Evolutionary conservation across 1,140 invertebrate species (phyloP), one percentile per base, ranked within the genome.

Genomic region (Pygmarrhopalites habei): DNA sequence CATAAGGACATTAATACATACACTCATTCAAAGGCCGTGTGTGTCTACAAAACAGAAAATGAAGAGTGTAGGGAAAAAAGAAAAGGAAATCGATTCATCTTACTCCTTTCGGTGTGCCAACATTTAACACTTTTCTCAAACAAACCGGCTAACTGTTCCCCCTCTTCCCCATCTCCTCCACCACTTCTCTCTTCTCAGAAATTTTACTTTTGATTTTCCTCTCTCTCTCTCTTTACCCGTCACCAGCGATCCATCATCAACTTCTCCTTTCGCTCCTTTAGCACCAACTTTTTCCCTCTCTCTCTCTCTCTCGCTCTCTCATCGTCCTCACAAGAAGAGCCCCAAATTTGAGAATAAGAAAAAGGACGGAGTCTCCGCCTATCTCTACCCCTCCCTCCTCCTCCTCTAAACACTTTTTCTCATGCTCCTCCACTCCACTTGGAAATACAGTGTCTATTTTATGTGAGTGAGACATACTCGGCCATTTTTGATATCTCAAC

Each of bases 61-160:
- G 5, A 7, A 35, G 15, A 35, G 32, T 35, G 15, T 35, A 35
- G 15, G 15, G 32, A 7, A 44, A 47, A 47, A 47, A 47, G 44
- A 35, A 21, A 30, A 25, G 12, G n/a, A 19, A 17, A 39, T 26
- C 41, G 60, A 62, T 62, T 62, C 23, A 62, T 62, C 52, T 62
- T 62, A 44, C 49, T 53, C 47, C 49, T 49, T 56, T 61, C 29
- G 52, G 55, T 58, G 61, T 63, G 52, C 43, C 53, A 63, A 49
- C 61, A 63, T 63, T 57, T 63, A 63, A 58, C 53, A 63, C 53
- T 63, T 63, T 62, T 53, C 49, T 58, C 61, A 63, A 63, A 63
- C 46, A 63, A 28, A 58, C 61, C 61, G 61, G 30, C 61, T 63
- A 63, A 63, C 61, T 58, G 61, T 58, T 43, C 39, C 12, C 15